Percentiles rank a stretch among this genome's conserved stretches.
Conservation (phyloP, 2,113 vertebrate species). For the Eublepharis macularius region DNA sequence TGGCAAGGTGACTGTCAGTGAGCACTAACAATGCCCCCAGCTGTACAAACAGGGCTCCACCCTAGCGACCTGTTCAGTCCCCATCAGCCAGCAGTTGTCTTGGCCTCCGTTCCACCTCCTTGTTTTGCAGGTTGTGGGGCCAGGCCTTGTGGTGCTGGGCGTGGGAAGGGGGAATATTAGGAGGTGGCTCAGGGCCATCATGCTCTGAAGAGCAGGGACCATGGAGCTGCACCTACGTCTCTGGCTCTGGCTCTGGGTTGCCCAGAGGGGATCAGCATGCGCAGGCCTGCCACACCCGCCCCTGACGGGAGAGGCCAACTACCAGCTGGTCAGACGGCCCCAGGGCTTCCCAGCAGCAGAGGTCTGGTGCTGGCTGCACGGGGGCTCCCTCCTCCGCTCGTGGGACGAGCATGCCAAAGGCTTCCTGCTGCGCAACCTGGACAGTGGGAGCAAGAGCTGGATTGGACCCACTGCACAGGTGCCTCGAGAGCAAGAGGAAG, state of each 20-base stretch:
- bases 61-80: too few species aligned
- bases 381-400: constrained; percentile 4
- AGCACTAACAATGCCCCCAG: not conserved
- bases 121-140: rapidly evolving
- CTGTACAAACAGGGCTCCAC: not conserved
- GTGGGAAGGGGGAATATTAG: not conserved
- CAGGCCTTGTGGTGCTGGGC: not conserved
- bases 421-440: not conserved
- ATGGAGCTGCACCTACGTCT: not conserved
- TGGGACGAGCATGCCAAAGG: not conserved
- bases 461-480: not conserved
- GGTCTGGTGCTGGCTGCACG: not conserved
- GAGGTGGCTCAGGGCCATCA: too few species aligned
- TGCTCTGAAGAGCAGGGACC: not conserved
- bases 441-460: not conserved
- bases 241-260: not conserved
- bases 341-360: not conserved
- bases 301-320: not conserved
- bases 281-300: not conserved
- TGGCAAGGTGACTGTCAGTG: too few species aligned
- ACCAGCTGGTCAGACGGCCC: not conserved
- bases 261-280: not conserved
- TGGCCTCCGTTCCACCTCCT: rapidly evolving
- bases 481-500: not conserved
- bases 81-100: too few species aligned